Percentiles rank a stretch among this genome's conserved stretches.
phyloP scores from a whole-genome alignment of 1,140 invertebrate genomes.

The Drosophila mayri region DNA sequence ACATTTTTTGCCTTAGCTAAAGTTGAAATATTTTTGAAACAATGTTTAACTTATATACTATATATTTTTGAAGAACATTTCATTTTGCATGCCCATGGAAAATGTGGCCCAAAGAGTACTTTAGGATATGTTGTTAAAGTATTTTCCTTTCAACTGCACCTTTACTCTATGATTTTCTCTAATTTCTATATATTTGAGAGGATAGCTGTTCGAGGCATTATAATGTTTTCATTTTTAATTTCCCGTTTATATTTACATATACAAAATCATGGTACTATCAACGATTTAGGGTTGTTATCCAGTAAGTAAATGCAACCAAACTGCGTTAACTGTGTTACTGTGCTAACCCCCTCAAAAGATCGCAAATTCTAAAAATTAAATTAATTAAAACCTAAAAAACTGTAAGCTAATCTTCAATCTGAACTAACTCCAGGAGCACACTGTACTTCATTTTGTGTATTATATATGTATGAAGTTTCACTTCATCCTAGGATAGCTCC shows the following conservation, averaged over 20 bases:
- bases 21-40: conserved; percentile 45
- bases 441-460: conserved; percentile 19
- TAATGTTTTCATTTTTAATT: conserved; percentile 68
- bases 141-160: conserved; percentile 72
- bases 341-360: conserved; percentile 65
- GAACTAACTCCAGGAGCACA: conserved; percentile 56
- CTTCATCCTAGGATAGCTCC: conserved; percentile 40
- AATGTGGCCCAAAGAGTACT: conserved; percentile 26
- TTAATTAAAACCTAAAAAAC: conserved; percentile 14
- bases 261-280: conserved; percentile 50
- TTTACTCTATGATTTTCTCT: conserved; percentile 38
- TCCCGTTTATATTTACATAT: conserved; percentile 71
- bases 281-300: conserved; percentile 89
- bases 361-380: conserved; percentile 14
- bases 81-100: conserved; percentile 57
- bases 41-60: conserved; percentile 22
- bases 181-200: conserved; percentile 19
- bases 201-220: conserved; percentile 41
- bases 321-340: conserved; percentile 49
- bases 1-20: conserved; percentile 28
- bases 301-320: conserved; percentile 89
- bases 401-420: conserved; percentile 63
- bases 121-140: conserved; percentile 43
- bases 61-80: conserved; percentile 38
- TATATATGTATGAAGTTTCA: conserved; percentile 21